Percentiles rank a stretch among this genome's conserved stretches.
Evolutionary conservation across 2,797 vertebrate species (phyloP).

Genomic region (Dendrocincla tyrannina): DNA sequence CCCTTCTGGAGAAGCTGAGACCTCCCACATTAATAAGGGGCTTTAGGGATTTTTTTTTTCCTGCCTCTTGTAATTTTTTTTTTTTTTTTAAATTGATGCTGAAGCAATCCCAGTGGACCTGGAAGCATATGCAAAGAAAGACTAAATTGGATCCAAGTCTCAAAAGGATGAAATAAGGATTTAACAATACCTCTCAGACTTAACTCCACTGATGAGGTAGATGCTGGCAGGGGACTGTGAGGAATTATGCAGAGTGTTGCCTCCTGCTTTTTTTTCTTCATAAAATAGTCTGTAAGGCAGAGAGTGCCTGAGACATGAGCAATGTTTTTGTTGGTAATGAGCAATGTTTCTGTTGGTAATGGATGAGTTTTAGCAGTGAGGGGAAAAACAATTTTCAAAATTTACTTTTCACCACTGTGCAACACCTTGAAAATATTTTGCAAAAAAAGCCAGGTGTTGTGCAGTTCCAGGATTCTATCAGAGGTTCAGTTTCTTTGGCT

Average conservation of each 20-base stretch:
- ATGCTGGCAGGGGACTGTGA: background rate
- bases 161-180: conserved; percentile 17
- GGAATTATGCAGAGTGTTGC: background rate
- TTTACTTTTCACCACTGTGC: conserved; percentile 14
- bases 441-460: background rate
- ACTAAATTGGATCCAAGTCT: background rate
- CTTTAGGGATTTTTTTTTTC: background rate
- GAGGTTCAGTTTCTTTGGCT: background rate
- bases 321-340: conserved; percentile 55
- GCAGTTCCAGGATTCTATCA: conserved; percentile 38
- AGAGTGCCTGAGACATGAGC: conserved; percentile 39
- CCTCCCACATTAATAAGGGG: background rate
- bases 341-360: conserved; percentile 52
- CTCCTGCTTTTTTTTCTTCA: background rate
- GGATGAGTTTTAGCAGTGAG: conserved; percentile 2
- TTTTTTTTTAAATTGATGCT: background rate
- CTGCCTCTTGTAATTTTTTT: background rate
- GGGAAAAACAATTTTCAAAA: conserved; percentile 28
- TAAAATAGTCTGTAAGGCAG: conserved; percentile 18
- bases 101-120: background rate
- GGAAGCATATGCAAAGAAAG: background rate
- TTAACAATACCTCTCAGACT: conserved; percentile 21
- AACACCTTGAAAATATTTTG: conserved; percentile 59
- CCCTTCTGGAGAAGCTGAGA: background rate
- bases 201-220: conserved; percentile 33